phyloP scores from a whole-genome alignment of 2,113 vertebrate species.

The Pelusios castaneus region DNA sequence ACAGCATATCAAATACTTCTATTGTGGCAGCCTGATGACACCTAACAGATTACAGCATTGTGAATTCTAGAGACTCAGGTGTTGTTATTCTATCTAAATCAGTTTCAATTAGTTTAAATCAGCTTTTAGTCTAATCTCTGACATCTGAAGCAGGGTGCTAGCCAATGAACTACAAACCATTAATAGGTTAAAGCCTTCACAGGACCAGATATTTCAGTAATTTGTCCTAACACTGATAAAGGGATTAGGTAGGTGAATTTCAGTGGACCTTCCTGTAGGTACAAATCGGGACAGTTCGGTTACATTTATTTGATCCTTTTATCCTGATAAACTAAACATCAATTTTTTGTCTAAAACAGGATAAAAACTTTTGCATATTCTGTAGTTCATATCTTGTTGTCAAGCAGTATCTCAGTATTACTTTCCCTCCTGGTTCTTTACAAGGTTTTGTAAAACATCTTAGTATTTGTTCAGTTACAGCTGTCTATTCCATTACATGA shows the following conservation, averaged over 20 bases:
- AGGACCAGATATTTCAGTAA: slow-evolving; percentile 66
- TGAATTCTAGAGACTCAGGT: slow-evolving; percentile 68
- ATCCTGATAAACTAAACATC: slow-evolving; percentile 22
- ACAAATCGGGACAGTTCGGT: not conserved
- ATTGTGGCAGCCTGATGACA: slow-evolving; percentile 70
- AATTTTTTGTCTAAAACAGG: not conserved
- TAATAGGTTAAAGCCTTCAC: slow-evolving; percentile 73
- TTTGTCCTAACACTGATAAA: slow-evolving; percentile 79
- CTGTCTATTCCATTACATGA: not conserved
- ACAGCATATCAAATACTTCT: slow-evolving; percentile 77
- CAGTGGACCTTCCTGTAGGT: slow-evolving; percentile 58
- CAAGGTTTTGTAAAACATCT: not conserved
- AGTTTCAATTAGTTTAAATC: slow-evolving; percentile 74
- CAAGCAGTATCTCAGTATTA: not conserved
- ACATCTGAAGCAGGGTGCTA: slow-evolving; percentile 74
- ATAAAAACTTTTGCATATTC: not conserved
- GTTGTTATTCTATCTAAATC: slow-evolving; percentile 79
- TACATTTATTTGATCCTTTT: slow-evolving; percentile 30
- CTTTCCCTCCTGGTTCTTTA: not conserved
- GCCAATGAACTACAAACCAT: slow-evolving; percentile 67
- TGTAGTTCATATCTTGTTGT: not conserved
- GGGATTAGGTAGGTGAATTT: slow-evolving; percentile 70
- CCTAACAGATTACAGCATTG: slow-evolving; percentile 77
- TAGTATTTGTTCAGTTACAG: not conserved
- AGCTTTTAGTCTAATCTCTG: slow-evolving; percentile 80